A percentile compares a stretch with the other conserved stretches of the same genome.
Conservation (phyloP, 2,113 vertebrate species). For the Larimichthys crocea region DNA sequence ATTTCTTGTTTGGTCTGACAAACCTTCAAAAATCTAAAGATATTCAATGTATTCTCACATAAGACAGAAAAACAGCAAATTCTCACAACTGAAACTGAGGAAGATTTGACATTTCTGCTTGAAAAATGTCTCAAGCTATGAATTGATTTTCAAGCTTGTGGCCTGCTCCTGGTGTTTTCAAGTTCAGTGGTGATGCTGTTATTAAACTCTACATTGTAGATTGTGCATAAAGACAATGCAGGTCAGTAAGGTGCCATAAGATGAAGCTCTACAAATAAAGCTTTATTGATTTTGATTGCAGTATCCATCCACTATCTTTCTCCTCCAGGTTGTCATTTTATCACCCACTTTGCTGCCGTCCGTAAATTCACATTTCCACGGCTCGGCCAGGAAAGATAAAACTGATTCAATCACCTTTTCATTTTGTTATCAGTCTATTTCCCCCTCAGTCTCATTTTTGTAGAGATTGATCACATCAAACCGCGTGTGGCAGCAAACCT, state of each 20-base stretch:
- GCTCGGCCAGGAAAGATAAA: not conserved
- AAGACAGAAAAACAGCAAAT: not conserved
- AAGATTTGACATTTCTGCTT: not conserved
- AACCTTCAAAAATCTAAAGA: not conserved
- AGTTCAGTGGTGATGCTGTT: not conserved
- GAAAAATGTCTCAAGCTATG: not conserved
- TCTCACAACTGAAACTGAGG: not conserved
- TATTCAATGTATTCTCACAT: not conserved
- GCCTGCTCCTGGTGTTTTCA: not conserved
- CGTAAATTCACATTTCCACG: constrained; percentile 2
- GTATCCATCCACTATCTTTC: not conserved
- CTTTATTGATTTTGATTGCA: not conserved
- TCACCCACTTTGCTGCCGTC: not conserved
- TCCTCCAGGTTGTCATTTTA: constrained; percentile 14
- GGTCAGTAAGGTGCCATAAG: not conserved
- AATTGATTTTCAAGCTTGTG: not conserved
- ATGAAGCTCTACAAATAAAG: not conserved
- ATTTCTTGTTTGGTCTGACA: not conserved
- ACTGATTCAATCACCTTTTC: constrained; percentile 1
- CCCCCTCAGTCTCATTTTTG: not conserved
- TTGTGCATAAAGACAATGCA: not conserved
- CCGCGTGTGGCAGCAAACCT: too few relatives aligned
- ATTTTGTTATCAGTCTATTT: constrained; percentile 5
- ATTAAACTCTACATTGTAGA: not conserved
- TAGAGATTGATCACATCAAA: not conserved